Evolutionary conservation across 2,113 vertebrate species (phyloP), one percentile per base, ranked within the genome.

Genomic region (Labeo catla): DNA sequence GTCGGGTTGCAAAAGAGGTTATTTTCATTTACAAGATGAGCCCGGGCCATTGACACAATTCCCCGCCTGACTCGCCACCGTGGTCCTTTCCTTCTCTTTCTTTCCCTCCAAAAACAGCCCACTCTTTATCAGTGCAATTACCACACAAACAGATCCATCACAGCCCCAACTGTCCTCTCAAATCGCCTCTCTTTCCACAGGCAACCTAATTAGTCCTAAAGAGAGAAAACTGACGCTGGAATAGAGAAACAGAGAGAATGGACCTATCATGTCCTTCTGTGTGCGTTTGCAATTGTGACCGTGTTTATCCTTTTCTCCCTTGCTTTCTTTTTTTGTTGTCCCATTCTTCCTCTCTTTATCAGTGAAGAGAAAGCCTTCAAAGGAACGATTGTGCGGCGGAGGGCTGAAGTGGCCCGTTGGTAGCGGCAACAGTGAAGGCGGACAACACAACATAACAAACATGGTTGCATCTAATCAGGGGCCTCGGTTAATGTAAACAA

Each of bases 181-280:
- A 88, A 93, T 91, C 87, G 89, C 89, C 80, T 90, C 91, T 86
- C 86, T 93, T 92, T 92, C 93, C 92, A 92, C 89, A 89, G 95
- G 93, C 94, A 93, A 91, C 91, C 94, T 96, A 95, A 97, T 96
- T 96, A 96, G 95, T 90, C 89, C 89, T 93, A 94, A 94, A 95
- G 93, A 94, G 91, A 89, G 91, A 90, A 91, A 92, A 91, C 91
- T 76, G 85, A 94, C 88, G 91, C 93, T 89, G 87, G 66, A 74
- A 83, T 66, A 84, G 86, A 84, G 77, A 82, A 82, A 74, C 39
- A 65, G 83, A 65, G 72, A 77, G 83, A 84, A 88, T 83, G 91
- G 88, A 81, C 83, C 89, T 50, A 93, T 88, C 93, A 87, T 85
- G 91, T 90, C 86, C 91, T 89, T 93, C 92, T 86, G 86, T 91